Evolutionary conservation across 2,888 invertebrate genomes (phyloP).

Genomic region (Helicoverpa assulta): DNA sequence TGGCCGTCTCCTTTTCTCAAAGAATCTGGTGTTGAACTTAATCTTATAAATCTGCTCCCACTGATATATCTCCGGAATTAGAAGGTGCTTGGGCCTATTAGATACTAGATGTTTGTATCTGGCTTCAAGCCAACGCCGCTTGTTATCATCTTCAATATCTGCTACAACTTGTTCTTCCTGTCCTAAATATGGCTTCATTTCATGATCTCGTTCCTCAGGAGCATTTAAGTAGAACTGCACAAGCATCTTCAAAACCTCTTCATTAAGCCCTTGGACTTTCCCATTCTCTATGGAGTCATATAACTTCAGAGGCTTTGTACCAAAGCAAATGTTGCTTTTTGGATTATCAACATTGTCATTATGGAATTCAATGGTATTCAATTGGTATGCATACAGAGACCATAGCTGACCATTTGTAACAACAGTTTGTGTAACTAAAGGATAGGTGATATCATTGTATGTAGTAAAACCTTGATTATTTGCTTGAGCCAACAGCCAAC

Average conservation of each 20-base stretch:
- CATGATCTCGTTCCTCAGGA: conserved; percentile 91
- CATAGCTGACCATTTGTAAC: conserved; percentile 96
- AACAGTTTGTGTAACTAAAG: conserved; percentile 96
- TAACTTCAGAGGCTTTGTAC: conserved; percentile 92
- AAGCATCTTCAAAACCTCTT: conserved; percentile 93
- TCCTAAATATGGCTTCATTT: conserved; percentile 94
- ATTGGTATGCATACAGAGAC: conserved; percentile 97
- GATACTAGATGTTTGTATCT: conserved; percentile 92
- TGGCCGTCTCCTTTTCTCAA: conserved; percentile 92
- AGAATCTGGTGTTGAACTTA: conserved; percentile 91
- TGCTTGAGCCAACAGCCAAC: conserved; percentile 95
- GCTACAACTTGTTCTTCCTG: conserved; percentile 90
- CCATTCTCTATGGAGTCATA: conserved; percentile 94
- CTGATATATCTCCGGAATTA: conserved; percentile 92
- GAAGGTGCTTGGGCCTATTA: conserved; percentile 91
- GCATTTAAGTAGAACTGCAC: conserved; percentile 93
- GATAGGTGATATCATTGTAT: conserved; percentile 97
- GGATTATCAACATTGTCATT: conserved; percentile 91
- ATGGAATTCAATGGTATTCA: conserved; percentile 95
- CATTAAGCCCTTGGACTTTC: conserved; percentile 94
- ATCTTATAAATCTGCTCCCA: conserved; percentile 97
- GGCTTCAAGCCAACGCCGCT: conserved; percentile 92
- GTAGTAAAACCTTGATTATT: conserved; percentile 97
- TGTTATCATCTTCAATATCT: conserved; percentile 92
- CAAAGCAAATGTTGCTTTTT: conserved; percentile 95